Percentiles rank a stretch among this genome's conserved stretches.
phyloP scores from a whole-genome alignment of 2,113 vertebrate species.

The Salvelinus alpinus region DNA sequence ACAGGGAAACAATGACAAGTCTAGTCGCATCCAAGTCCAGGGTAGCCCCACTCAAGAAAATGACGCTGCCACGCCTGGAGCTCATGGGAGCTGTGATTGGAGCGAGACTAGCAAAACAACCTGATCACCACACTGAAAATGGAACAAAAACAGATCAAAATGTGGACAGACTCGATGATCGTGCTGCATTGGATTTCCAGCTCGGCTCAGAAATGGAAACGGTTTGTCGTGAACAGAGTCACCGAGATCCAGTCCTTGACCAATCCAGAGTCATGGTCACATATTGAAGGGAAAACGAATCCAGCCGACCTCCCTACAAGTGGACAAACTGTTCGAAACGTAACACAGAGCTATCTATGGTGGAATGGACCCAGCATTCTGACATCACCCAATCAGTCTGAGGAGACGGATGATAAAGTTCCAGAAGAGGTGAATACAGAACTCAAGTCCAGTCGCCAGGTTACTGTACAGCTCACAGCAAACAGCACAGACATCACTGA shows the following conservation, averaged over 20 bases:
- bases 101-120: conserved; percentile 11
- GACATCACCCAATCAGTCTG: conserved; percentile 1
- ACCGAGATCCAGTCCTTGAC: conserved; percentile 30
- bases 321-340: conserved; percentile 26
- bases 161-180: conserved; percentile 48
- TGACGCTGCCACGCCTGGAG: conserved; percentile 32
- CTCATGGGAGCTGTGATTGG: conserved; percentile 35
- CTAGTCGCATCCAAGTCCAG: conserved; percentile 36
- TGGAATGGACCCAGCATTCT: conserved; percentile 27
- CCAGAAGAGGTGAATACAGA: too few relatives aligned
- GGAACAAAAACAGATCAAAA: conserved; percentile 10
- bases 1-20: conserved; percentile 8
- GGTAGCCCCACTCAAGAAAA: conserved; percentile 26
- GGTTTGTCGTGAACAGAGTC: conserved; percentile 33
- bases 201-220: conserved; percentile 20
- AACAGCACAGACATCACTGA: too few relatives aligned
- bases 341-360: conserved; percentile 19
- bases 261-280: conserved; percentile 20
- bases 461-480: too few relatives aligned
- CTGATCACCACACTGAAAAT: conserved; percentile 24
- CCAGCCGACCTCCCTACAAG: conserved; percentile 25
- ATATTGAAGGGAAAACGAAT: conserved; percentile 17
- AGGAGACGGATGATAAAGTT: not conserved
- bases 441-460: too few relatives aligned
- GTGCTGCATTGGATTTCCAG: conserved; percentile 25